Conservation (phyloP, 2,888 invertebrate species). For the Panzeria rudis region DNA sequence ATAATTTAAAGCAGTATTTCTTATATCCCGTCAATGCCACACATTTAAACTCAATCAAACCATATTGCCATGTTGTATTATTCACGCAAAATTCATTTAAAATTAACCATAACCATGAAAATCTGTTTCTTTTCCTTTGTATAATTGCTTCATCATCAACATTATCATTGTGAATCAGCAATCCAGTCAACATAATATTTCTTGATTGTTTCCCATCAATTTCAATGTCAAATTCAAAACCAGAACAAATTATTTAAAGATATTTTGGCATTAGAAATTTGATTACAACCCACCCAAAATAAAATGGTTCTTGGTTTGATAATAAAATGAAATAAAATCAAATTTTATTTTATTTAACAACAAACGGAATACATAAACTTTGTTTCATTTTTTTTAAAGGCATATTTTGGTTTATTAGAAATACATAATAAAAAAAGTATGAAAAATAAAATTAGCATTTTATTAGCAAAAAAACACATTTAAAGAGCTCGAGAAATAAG, state of each 20-base stretch:
- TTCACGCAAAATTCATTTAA: slow-evolving; percentile 42
- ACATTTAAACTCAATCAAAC: slow-evolving; percentile 5
- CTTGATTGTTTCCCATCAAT: slow-evolving; percentile 61
- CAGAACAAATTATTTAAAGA: slow-evolving; percentile 65
- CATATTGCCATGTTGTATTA: slow-evolving; percentile 45
- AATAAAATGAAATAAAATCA: slow-evolving; percentile 49
- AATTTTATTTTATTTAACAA: slow-evolving; percentile 63
- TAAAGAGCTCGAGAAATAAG: neutral
- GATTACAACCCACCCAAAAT: slow-evolving; percentile 6
- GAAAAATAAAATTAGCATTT: slow-evolving; percentile 57
- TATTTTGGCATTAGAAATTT: slow-evolving; percentile 48
- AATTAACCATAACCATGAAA: slow-evolving; percentile 60
- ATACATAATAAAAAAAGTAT: neutral
- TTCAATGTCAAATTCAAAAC: slow-evolving; percentile 65
- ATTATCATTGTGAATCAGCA: slow-evolving; percentile 3
- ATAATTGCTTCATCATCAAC: slow-evolving; percentile 65
- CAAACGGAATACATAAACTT: slow-evolving; percentile 61
- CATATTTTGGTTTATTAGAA: slow-evolving; percentile 27
- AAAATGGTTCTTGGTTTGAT: neutral
- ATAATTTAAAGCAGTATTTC: neutral
- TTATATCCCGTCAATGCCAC: neutral
- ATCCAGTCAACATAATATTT: neutral
- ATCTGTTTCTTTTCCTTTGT: slow-evolving; percentile 61
- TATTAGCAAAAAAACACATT: slow-evolving; percentile 30
- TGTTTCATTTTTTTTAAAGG: neutral